Percentiles rank a stretch among this genome's conserved stretches.
Evolutionary conservation across 2,797 vertebrate genomes (phyloP).

Genomic region (Remorina albescens): DNA sequence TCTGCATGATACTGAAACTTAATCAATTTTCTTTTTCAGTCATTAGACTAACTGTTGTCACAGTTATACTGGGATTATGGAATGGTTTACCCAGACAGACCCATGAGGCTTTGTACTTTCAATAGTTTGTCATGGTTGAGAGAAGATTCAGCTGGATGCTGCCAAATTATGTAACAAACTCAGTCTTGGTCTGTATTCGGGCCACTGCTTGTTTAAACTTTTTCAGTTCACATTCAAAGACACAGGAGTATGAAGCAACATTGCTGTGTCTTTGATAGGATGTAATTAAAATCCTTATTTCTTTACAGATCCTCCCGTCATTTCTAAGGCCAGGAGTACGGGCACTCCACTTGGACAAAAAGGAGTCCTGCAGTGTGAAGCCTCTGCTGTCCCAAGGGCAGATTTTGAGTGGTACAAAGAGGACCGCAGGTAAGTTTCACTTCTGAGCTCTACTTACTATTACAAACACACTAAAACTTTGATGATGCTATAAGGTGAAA

Average conservation of each 20-base stretch:
- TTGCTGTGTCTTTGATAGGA: not conserved
- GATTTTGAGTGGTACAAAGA: slow-evolving; percentile 99
- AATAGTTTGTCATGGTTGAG: not conserved
- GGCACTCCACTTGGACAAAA: slow-evolving; percentile 95
- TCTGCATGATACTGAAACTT: not conserved
- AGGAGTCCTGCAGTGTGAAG: slow-evolving; percentile 94
- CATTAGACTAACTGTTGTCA: not conserved
- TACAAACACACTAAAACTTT: slow-evolving; percentile 23
- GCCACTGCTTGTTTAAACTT: not conserved
- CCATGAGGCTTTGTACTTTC: not conserved
- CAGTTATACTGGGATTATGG: not conserved
- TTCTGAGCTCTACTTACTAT: slow-evolving; percentile 23
- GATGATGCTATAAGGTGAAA: slow-evolving; percentile 20
- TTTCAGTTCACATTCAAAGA: not conserved
- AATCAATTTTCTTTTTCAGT: not conserved
- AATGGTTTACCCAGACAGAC: not conserved
- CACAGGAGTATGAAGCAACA: not conserved
- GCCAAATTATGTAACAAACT: not conserved
- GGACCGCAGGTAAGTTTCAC: slow-evolving; percentile 88
- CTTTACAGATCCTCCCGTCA: slow-evolving; percentile 91
- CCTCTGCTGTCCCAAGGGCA: slow-evolving; percentile 92
- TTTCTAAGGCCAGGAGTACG: slow-evolving; percentile 90
- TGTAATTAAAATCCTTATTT: not conserved
- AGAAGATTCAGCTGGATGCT: not conserved
- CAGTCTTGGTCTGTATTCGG: not conserved